Evolutionary conservation across 2,797 vertebrate genomes (phyloP).

Genomic region (Rhabdomys pumilio): DNA sequence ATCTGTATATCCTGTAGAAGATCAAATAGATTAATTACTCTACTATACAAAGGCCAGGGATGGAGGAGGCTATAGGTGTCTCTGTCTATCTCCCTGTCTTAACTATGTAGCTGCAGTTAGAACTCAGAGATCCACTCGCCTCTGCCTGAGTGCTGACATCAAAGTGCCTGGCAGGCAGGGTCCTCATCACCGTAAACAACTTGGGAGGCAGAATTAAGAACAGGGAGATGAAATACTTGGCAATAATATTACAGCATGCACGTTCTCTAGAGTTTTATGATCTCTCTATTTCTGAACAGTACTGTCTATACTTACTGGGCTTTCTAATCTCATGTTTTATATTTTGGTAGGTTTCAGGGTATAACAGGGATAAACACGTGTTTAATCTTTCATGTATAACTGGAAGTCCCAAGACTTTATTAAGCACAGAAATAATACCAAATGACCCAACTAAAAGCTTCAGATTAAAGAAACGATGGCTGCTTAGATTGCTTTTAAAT

Average conservation of each 20-base stretch:
- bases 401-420: slow-evolving; percentile 39
- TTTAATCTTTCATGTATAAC: neutral
- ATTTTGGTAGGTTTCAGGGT: slow-evolving; percentile 44
- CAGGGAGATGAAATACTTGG: slow-evolving; percentile 29
- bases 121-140: neutral
- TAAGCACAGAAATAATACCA: slow-evolving; percentile 19
- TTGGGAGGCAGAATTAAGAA: slow-evolving; percentile 51
- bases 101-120: neutral
- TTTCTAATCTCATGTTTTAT: slow-evolving; percentile 23
- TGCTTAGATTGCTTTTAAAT: neutral
- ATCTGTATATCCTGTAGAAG: slow-evolving; percentile 96
- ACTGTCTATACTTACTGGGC: neutral
- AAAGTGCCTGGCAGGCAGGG: neutral
- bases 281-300: slow-evolving; percentile 49
- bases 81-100: neutral
- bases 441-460: slow-evolving; percentile 6
- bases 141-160: neutral
- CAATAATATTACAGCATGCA: slow-evolving; percentile 25
- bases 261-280: slow-evolving; percentile 16
- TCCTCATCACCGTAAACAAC: neutral
- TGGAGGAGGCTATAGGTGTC: neutral
- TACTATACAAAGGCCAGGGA: slow-evolving; percentile 17
- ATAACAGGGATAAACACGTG: slow-evolving; percentile 11
- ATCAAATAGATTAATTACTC: slow-evolving; percentile 63
- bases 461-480: neutral